These are phyloP conservation scores for Machaerirhynchus nigripectus DNA, from an alignment of 2,113 vertebrate species.

Conservation along the genomic window DNA sequence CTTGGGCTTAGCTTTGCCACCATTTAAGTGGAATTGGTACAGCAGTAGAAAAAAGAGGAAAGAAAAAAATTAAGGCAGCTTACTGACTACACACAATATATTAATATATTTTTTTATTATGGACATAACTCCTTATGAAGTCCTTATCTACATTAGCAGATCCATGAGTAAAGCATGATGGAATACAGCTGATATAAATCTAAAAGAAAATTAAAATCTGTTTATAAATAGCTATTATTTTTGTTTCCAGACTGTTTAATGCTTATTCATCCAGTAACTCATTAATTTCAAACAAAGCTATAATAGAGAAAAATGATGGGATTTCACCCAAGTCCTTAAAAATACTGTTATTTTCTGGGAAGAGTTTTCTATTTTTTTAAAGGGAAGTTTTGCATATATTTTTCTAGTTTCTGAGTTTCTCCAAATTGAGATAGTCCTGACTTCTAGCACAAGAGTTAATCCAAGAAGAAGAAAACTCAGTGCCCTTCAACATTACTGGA, in stretches of 20 bases:
- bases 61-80: neutral
- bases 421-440: neutral
- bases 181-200: neutral
- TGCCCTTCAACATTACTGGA: neutral
- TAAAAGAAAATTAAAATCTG: conserved; percentile 9
- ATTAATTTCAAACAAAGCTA: neutral
- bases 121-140: neutral
- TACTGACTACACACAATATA: neutral
- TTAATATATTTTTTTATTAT: neutral
- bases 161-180: neutral
- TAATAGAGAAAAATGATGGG: neutral
- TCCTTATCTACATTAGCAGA: neutral
- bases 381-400: neutral
- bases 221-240: conserved; percentile 30
- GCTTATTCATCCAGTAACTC: neutral
- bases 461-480: neutral
- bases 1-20: neutral
- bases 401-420: neutral
- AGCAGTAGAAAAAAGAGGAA: neutral
- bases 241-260: conserved; percentile 10
- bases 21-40: neutral
- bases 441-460: neutral
- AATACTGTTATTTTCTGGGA: neutral
- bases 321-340: neutral
- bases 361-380: neutral